phyloP scores from a whole-genome alignment of 2,888 invertebrate genomes.

The Parnassius apollo region DNA sequence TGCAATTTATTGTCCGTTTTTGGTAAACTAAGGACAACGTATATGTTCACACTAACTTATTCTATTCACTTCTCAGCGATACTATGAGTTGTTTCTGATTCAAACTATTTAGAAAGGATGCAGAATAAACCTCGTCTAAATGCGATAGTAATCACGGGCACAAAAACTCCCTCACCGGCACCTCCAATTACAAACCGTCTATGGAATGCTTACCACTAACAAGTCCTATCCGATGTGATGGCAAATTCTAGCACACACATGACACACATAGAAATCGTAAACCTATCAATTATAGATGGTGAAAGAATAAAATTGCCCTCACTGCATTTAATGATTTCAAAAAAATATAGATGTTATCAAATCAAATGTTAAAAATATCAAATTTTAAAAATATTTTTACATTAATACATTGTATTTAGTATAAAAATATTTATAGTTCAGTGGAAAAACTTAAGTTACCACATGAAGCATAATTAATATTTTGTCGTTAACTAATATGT shows the following conservation, averaged over 20 bases:
- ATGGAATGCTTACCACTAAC: slow-evolving; percentile 58
- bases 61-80: not conserved
- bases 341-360: too few relatives aligned
- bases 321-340: too few relatives aligned
- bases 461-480: too few relatives aligned
- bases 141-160: slow-evolving; percentile 64
- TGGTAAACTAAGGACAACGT: too few relatives aligned
- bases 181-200: slow-evolving; percentile 76
- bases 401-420: too few relatives aligned
- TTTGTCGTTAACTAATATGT: too few relatives aligned
- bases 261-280: slow-evolving; percentile 29
- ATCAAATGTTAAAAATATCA: too few relatives aligned
- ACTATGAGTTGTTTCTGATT: not conserved
- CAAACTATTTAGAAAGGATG: slow-evolving; percentile 24
- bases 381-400: too few relatives aligned
- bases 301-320: slow-evolving; percentile 6
- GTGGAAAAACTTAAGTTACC: too few relatives aligned
- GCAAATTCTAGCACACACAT: slow-evolving; percentile 53
- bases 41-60: too few relatives aligned
- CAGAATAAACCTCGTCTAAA: slow-evolving; percentile 68
- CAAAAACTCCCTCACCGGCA: slow-evolving; percentile 65
- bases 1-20: too few relatives aligned
- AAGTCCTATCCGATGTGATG: slow-evolving; percentile 56
- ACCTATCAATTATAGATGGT: slow-evolving; percentile 10
- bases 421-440: too few relatives aligned